Evolutionary conservation across 1,140 invertebrate species (phyloP), one percentile per base, ranked within the genome.

Genomic region (Anastrepha ludens): DNA sequence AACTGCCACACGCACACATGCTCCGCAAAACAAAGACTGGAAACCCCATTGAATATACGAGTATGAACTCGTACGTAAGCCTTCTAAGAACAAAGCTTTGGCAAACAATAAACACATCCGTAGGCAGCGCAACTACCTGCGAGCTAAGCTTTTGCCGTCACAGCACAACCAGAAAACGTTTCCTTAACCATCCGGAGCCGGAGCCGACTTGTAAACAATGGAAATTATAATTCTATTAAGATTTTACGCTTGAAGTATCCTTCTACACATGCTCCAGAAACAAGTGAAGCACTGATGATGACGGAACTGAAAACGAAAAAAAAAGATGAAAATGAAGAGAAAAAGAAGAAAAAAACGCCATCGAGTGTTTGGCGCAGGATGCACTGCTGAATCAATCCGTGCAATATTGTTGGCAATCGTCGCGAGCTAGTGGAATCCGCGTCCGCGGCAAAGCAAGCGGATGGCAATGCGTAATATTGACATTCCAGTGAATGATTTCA

Each of bases 161-260:
- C n/a, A 29, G 29, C 29, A 29, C 29, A 29, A 29, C 29, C 29
- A 29, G 29, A 29, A 29, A 29, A 29, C 29, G 29, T 29, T 29
- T 29, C 29, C 29, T 29, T 29, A 55, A 58, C 47, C 47, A 47
- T 55, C n/a, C n/a, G 6, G 3, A 81, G 47, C 74, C 29, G 29
- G 29, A 55, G 20, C 29, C 85, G 85, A 44, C 58, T 60, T 60
- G 55, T 62, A 92, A 90, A 92, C 91, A 91, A 92, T 92, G 88
- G 89, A 87, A 91, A 88, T 92, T 91, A 91, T 92, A 92, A 92
- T 92, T 91, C 89, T 89, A 92, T 91, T 92, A 92, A 92, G 91
- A 91, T 90, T 91, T 91, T 90, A 89, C 89, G 91, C 91, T 90
- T 88, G 88, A 89, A 91, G 91, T 88, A 90, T 89, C 89, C 89